Evolutionary conservation across 2,797 vertebrate genomes (phyloP).

Genomic region (Sebastes itinus): DNA sequence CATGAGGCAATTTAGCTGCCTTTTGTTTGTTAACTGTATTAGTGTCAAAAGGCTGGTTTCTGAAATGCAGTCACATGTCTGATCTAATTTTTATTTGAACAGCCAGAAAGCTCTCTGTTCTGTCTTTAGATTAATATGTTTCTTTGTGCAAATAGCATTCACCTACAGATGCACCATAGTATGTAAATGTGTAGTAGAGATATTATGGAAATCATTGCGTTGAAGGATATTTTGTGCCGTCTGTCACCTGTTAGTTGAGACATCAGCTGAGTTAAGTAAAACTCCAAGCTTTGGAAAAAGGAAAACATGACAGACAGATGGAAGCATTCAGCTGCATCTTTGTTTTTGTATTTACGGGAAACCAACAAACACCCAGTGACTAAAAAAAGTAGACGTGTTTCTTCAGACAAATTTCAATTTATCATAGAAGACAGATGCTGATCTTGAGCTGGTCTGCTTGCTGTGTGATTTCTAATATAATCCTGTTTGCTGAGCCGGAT

Average conservation of each 20-base stretch:
- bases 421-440: slow-evolving; percentile 12
- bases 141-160: not conserved
- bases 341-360: not conserved
- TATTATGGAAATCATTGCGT: not conserved
- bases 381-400: not conserved
- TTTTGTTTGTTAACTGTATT: not conserved
- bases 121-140: not conserved
- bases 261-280: not conserved
- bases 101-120: not conserved
- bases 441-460: not conserved
- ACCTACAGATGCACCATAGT: not conserved
- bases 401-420: not conserved
- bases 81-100: not conserved
- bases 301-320: not conserved
- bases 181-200: not conserved
- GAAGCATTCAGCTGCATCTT: not conserved
- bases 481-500: slow-evolving; percentile 33
- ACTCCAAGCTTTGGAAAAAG: not conserved
- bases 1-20: not conserved
- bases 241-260: not conserved
- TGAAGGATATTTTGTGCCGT: not conserved
- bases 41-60: not conserved
- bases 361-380: not conserved
- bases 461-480: slow-evolving; percentile 34
- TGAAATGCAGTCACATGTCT: not conserved